Percentiles rank a stretch among this genome's conserved stretches.
phyloP scores from a whole-genome alignment of 1,140 invertebrate genomes.

The Calycopis cecrops region DNA sequence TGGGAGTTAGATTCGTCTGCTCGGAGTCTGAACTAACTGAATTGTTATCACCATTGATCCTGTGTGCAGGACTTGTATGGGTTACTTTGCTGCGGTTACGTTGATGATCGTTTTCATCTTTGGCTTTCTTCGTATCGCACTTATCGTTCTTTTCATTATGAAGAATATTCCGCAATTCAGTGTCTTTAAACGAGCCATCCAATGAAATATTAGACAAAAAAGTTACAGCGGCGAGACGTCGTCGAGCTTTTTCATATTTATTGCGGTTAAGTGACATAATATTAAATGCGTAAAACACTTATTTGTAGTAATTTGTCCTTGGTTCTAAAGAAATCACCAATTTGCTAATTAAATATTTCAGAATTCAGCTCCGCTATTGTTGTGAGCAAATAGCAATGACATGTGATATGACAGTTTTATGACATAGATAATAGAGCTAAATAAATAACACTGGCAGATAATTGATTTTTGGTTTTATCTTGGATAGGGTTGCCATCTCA shows the following conservation, averaged over 20 bases:
- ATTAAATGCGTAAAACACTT: background rate
- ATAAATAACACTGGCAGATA: too few species aligned
- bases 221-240: constrained; percentile 89
- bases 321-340: too few species aligned
- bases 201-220: constrained; percentile 96
- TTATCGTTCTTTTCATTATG: constrained; percentile 53
- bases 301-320: too few species aligned
- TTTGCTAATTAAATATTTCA: too few species aligned
- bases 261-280: constrained; percentile 53
- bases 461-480: too few species aligned
- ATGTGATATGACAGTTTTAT: too few species aligned
- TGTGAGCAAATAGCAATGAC: too few species aligned
- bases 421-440: too few species aligned
- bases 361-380: too few species aligned
- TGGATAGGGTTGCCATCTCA: too few species aligned
- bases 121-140: constrained; percentile 36
- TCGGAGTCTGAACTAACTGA: constrained; percentile 82
- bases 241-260: constrained; percentile 69
- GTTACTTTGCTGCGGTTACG: constrained; percentile 41
- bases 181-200: constrained; percentile 92
- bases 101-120: constrained; percentile 36
- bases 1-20: constrained; percentile 64
- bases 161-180: constrained; percentile 45
- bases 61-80: constrained; percentile 57
- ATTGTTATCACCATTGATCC: constrained; percentile 69